Percentiles rank a stretch among this genome's conserved stretches.
phyloP scores from a whole-genome alignment of 2,797 vertebrate species.

The Enteromius unitaeniatus region DNA sequence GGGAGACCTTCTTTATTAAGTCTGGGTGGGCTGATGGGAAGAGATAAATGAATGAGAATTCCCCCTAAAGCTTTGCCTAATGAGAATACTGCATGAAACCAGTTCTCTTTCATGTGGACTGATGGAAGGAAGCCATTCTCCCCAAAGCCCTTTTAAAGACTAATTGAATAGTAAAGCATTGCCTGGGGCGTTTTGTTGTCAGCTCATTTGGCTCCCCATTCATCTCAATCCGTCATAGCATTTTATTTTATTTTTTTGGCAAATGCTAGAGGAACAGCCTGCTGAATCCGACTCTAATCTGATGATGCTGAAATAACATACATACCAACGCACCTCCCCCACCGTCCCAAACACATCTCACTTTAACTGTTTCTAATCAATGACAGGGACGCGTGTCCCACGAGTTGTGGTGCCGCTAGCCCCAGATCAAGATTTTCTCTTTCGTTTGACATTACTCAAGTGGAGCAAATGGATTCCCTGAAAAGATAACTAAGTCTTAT shows the following conservation, averaged over 20 bases:
- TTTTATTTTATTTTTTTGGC: constrained; percentile 70
- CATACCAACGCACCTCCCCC: constrained; percentile 50
- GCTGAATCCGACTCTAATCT: constrained; percentile 71
- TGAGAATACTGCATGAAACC: constrained; percentile 75
- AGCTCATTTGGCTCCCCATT: constrained; percentile 81
- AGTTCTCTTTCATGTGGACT: constrained; percentile 79
- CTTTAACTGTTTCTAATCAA: constrained; percentile 30
- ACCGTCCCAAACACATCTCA: constrained; percentile 24
- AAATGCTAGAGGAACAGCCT: constrained; percentile 74
- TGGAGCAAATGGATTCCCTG: constrained; percentile 76
- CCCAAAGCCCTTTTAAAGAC: constrained; percentile 80
- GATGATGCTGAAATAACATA: constrained; percentile 52
- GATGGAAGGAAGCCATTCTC: constrained; percentile 74
- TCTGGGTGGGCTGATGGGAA: constrained; percentile 67
- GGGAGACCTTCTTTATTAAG: constrained; percentile 56
- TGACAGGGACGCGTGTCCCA: constrained; percentile 4
- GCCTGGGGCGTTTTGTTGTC: constrained; percentile 80
- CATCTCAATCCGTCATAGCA: constrained; percentile 82
- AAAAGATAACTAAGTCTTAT: constrained; percentile 82
- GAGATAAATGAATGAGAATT: constrained; percentile 75
- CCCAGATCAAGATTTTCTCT: constrained; percentile 62
- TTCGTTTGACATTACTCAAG: constrained; percentile 73
- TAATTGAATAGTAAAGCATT: constrained; percentile 84
- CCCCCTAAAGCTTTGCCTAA: constrained; percentile 76
- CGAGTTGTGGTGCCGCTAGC: neutral